Conservation (phyloP, 2,113 vertebrate genomes). For the Toxotes jaculatrix region DNA sequence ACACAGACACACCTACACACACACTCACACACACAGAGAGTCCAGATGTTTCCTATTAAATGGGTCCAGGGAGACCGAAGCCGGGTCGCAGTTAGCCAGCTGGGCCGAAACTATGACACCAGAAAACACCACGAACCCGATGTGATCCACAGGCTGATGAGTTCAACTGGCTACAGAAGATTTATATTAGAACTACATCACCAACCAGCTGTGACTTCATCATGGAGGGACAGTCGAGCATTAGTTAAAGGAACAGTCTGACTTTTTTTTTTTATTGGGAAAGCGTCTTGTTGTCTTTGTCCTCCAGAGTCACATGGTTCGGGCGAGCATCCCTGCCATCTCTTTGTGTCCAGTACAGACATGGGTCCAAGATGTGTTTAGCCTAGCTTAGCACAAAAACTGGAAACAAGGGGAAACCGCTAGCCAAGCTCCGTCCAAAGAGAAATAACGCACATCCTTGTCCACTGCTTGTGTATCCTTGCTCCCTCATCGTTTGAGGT, state of each 20-base stretch:
- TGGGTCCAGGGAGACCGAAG: slow-evolving; percentile 30
- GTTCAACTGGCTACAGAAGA: background rate
- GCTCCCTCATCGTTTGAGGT: too few species aligned
- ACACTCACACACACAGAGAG: slow-evolving; percentile 15
- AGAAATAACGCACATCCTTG: background rate
- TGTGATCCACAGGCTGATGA: background rate
- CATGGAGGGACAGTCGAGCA: background rate
- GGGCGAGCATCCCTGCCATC: background rate
- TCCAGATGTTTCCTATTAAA: slow-evolving; percentile 64
- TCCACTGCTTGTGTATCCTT: too few species aligned
- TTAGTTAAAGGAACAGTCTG: background rate
- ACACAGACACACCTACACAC: background rate
- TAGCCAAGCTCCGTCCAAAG: background rate
- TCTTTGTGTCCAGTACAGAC: background rate
- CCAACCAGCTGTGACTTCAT: background rate
- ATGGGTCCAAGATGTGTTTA: background rate
- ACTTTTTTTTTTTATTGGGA: background rate
- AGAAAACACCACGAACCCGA: background rate
- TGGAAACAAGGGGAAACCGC: background rate
- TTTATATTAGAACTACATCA: background rate
- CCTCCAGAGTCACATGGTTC: background rate
- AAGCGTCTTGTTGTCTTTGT: background rate
- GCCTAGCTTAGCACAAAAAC: background rate
- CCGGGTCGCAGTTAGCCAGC: background rate
- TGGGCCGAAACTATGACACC: slow-evolving; percentile 11